Conservation (phyloP, 2,797 vertebrate genomes). For the Sparus aurata region DNA sequence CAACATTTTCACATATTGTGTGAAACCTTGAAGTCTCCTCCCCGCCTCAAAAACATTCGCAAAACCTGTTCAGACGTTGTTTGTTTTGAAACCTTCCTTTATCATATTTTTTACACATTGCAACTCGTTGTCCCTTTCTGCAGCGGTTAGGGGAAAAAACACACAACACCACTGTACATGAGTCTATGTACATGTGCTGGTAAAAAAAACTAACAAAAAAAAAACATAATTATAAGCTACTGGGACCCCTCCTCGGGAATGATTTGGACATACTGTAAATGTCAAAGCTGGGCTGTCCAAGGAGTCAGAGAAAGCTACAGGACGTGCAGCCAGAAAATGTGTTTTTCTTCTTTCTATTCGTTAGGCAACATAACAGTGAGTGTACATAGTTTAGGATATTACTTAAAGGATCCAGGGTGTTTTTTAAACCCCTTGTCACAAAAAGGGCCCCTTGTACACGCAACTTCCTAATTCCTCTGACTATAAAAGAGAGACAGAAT, state of each 20-base stretch:
- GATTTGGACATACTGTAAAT: not conserved
- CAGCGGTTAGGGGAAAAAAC: not conserved
- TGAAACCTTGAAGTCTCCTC: not conserved
- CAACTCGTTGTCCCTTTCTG: fast-evolving
- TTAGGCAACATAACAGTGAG: not conserved
- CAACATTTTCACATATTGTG: not conserved
- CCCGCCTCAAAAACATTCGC: not conserved
- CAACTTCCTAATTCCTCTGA: too few species aligned
- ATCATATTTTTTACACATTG: fast-evolving
- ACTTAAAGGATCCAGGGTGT: not conserved
- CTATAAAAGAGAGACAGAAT: too few species aligned
- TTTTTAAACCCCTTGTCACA: too few species aligned
- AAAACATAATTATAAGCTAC: not conserved
- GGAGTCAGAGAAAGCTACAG: not conserved
- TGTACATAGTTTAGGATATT: not conserved
- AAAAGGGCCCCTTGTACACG: too few species aligned
- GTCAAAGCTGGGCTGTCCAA: not conserved
- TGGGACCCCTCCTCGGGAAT: not conserved
- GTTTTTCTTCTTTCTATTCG: not conserved
- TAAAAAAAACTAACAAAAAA: not conserved
- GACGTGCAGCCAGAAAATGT: not conserved
- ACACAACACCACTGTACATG: not conserved
- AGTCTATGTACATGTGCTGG: not conserved
- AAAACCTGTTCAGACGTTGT: not conserved
- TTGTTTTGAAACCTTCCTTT: too few species aligned